A percentile compares a stretch with the other conserved stretches of the same genome.
Evolutionary conservation across 2,113 vertebrate genomes (phyloP).

Genomic region (Arizona elegans): DNA sequence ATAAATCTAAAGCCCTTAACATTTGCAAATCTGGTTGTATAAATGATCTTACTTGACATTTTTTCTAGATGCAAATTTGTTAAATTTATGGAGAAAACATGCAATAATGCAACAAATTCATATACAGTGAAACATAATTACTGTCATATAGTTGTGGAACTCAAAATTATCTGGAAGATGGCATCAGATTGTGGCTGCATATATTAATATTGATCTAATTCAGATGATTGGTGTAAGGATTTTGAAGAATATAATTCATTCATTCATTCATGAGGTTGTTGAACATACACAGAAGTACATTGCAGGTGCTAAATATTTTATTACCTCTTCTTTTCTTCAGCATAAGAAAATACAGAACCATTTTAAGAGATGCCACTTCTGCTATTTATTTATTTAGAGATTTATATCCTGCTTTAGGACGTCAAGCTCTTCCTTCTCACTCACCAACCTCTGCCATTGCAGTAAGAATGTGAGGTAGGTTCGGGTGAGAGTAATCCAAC

Average conservation of each 20-base stretch:
- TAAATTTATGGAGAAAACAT: background rate
- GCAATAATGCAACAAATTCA: background rate
- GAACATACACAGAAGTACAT: background rate
- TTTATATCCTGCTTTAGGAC: background rate
- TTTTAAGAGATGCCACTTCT: background rate
- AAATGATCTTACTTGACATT: background rate
- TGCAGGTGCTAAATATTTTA: background rate
- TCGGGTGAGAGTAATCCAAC: background rate
- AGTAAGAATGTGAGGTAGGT: background rate
- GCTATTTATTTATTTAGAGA: background rate
- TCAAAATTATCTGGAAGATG: background rate
- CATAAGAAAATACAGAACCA: background rate
- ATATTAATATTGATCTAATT: background rate
- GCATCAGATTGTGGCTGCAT: background rate
- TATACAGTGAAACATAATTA: background rate
- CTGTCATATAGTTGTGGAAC: background rate
- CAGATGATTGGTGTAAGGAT: background rate
- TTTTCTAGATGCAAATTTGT: background rate
- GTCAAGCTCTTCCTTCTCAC: background rate
- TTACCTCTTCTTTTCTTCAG: background rate
- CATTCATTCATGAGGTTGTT: background rate
- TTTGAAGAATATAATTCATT: background rate
- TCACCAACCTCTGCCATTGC: background rate
- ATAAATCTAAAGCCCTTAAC: background rate
- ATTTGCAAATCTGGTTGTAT: slow-evolving; percentile 2